Conservation (phyloP, 2,113 vertebrate genomes). For the Takifugu flavidus region DNA sequence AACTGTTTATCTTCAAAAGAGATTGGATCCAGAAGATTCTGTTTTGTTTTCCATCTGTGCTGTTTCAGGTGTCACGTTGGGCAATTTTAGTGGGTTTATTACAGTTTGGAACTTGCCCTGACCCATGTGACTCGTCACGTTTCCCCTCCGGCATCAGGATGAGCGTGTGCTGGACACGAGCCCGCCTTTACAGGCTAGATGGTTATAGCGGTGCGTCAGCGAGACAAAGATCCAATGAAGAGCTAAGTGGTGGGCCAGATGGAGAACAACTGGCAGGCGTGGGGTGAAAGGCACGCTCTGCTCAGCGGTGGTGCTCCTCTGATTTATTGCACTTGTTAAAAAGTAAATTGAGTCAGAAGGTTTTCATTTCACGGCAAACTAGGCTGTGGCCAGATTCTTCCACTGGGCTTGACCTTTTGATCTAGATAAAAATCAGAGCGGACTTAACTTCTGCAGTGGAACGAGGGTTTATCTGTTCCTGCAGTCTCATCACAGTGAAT, state of each 20-base stretch:
- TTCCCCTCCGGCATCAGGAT: background rate
- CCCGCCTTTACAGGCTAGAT: slow-evolving; percentile 45
- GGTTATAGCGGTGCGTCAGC: slow-evolving; percentile 50
- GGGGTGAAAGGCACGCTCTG: slow-evolving; percentile 37
- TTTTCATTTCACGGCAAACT: slow-evolving; percentile 64
- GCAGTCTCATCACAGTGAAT: slow-evolving; percentile 17
- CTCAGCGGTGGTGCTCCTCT: slow-evolving; percentile 43
- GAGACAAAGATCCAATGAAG: slow-evolving; percentile 61
- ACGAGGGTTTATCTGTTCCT: slow-evolving; percentile 14
- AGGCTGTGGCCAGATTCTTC: slow-evolving; percentile 37
- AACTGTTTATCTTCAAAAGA: no score
- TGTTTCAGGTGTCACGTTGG: background rate
- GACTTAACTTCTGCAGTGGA: slow-evolving; percentile 27
- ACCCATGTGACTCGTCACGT: slow-evolving; percentile 4
- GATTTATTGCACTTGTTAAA: slow-evolving; percentile 69
- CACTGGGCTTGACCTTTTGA: slow-evolving; percentile 58
- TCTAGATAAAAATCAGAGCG: slow-evolving; percentile 47
- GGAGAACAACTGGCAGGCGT: slow-evolving; percentile 41
- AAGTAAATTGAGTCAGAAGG: slow-evolving; percentile 69
- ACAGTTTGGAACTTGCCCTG: no score
- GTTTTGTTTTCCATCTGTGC: background rate
- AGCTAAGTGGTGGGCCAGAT: slow-evolving; percentile 54
- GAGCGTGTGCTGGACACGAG: slow-evolving; percentile 25
- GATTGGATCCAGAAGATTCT: background rate
- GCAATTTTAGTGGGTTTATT: no score